Base-by-base conservation (phyloP, 2,888 invertebrate genomes). In the Melanostoma mellinum region DNA sequence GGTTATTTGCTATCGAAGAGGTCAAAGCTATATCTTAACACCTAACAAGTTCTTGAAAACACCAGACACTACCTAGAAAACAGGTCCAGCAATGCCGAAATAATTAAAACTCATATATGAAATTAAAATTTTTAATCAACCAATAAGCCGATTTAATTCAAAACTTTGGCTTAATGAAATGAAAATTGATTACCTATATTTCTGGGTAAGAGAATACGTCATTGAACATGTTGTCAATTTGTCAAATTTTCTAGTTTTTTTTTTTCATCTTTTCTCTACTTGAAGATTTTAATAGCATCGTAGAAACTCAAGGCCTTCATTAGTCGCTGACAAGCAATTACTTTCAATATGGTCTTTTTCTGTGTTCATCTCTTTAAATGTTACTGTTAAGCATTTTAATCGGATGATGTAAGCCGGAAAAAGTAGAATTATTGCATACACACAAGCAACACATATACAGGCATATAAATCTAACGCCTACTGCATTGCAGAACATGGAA, bases 321-420 rank as follows among this genome's bases (percentile, higher is more conserved):
- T 33, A 58, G 4, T 32, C 44, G 80, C 48, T 69, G 65, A 79
- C 42, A 53, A 60, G 74, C 67, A 67, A 74, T 71, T 56, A 67
- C 68, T 71, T 71, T 60, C 56, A 36, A 69, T 74, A 6, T 46
- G 4, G 3, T 68, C 33, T 73, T 53, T 48, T 58, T 10, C 10
- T 36, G 4, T 58, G 20, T 20, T 20, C 20, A 3, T 10, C 10
- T 10, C 44, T 6, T 38, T 33, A 20, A 53, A 63, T 60, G 8
- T 67, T 67, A 40, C 68, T 63, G 56, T 73, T 55, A 6, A 67
- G 65, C 68, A 84, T 79, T 67, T 74, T 61, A 53, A 44, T 36
- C 48, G 42, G 50, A 38, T 84, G 84, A 84, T 74, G 78, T 82
- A 77, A 78, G 82, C 56, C 10, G 48, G 53, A 61, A 60, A 71